These are phyloP conservation scores for Candidula unifasciata DNA, from an alignment of 2,888 invertebrate species.

Conservation along the genomic window DNA sequence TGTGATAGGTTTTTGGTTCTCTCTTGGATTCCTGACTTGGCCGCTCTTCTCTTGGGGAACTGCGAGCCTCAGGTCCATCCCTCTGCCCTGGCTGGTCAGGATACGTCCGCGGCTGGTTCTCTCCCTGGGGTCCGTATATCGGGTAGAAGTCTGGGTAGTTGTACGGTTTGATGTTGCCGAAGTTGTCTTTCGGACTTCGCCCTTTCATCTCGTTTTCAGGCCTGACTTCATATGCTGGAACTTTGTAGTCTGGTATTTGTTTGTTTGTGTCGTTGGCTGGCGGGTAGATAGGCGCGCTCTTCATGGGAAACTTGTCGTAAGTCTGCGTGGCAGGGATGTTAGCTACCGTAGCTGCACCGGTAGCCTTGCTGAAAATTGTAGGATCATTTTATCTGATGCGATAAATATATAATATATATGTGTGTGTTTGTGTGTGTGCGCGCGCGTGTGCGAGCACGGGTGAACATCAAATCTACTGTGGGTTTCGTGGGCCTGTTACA, in stretches of 20 bases:
- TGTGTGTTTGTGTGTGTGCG: too few relatives aligned
- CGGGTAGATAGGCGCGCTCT: background rate
- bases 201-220: constrained; percentile 11
- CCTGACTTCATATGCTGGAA: background rate
- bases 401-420: too few relatives aligned
- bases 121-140: constrained; percentile 32
- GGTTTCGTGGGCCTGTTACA: too few relatives aligned
- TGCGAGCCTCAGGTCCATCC: too few relatives aligned
- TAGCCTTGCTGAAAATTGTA: background rate
- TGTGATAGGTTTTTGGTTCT: background rate
- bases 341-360: background rate
- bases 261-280: background rate
- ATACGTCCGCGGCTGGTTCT: constrained; percentile 50
- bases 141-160: constrained; percentile 22
- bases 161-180: background rate
- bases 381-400: background rate
- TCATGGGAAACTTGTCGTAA: constrained; percentile 1
- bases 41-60: background rate
- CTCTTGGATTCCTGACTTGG: background rate
- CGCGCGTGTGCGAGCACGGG: too few relatives aligned
- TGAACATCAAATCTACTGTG: too few relatives aligned
- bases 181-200: background rate
- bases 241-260: constrained; percentile 13
- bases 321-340: background rate
- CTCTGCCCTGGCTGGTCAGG: background rate